Base-by-base conservation (phyloP, 2,797 vertebrate genomes). In the Heterohyrax brucei region DNA sequence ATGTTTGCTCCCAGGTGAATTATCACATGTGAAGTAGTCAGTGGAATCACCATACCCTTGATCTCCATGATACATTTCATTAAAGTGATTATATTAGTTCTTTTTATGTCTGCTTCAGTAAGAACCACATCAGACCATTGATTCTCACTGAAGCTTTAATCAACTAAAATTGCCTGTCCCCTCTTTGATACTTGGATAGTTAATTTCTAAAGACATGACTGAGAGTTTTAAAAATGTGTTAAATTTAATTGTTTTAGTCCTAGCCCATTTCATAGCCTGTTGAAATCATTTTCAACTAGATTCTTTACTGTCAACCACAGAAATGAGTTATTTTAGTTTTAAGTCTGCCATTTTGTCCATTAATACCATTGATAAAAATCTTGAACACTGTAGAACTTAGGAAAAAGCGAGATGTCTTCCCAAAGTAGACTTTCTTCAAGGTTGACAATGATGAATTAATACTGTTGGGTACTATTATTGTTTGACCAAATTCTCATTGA, bases 311-410 rank as follows among this genome's bases (percentile, higher is more conserved):
- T 14, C 59, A n/a, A 39, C 21, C 30, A 44, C 26, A 61, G 21
- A 33, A 33, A 33, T 10, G n/a, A 33, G 9, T 22, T 22, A 56
- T 81, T 81, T 24, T 22, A 61, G 56, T 61, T 81, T 81, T 50
- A 80, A 59, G n/a, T 81, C 56, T 61, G 28, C 61, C 24, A 22
- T 8, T 81, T 79, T 56, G 12, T 77, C 14, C 44, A 48, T 68
- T 75, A 81, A 91, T 62, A 80, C 2, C 79, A 84, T 5, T 90
- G 62, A 87, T 78, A 76, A 61, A 84, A 94, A 73, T 87, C 24
- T 61, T 90, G 70, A 50, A 62, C 53, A 66, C 5, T 61, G 14
- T 26, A 66, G 66, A 89, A 21, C 44, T 92, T 87, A 95, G 70
- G 64, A 75, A 28, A 92, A 87, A 73, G 44, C 26, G 10, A 83